phyloP scores from a whole-genome alignment of 2,797 vertebrate species.

The Crenichthys baileyi region DNA sequence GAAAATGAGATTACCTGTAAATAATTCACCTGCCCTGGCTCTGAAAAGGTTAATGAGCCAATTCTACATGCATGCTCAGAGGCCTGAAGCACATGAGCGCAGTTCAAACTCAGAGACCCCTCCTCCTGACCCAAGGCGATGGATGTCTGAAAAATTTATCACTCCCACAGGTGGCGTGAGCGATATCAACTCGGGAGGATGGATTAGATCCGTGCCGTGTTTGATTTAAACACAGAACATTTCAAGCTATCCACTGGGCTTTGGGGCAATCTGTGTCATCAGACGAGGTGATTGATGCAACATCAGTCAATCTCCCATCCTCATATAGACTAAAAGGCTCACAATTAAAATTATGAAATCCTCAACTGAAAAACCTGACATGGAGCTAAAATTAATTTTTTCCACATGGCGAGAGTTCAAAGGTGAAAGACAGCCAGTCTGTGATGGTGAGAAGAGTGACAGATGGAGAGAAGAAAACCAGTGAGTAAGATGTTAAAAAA shows the following conservation, averaged over 20 bases:
- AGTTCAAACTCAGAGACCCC: slow-evolving; percentile 18
- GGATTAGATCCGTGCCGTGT: slow-evolving; percentile 39
- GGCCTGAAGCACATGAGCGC: slow-evolving; percentile 9
- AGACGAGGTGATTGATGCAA: slow-evolving; percentile 6
- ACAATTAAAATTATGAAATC: slow-evolving; percentile 8
- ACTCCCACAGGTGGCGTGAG: slow-evolving; percentile 39
- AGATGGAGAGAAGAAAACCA: slow-evolving; percentile 15
- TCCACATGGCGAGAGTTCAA: slow-evolving; percentile 21
- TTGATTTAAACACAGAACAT: slow-evolving; percentile 24
- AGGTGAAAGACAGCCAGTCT: slow-evolving; percentile 5
- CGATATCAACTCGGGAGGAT: slow-evolving; percentile 29
- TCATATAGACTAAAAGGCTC: slow-evolving; percentile 10
- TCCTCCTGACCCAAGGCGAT: slow-evolving; percentile 29
- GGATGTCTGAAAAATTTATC: slow-evolving; percentile 46
- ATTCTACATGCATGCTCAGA: slow-evolving; percentile 51
- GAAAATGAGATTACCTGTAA: slow-evolving; percentile 53
- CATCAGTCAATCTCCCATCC: slow-evolving; percentile 10
- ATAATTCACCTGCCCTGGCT: slow-evolving; percentile 57
- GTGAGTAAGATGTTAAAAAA: neutral
- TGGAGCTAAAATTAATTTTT: slow-evolving; percentile 27
- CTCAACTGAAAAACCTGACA: slow-evolving; percentile 11
- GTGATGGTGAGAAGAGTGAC: slow-evolving; percentile 3
- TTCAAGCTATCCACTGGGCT: slow-evolving; percentile 8
- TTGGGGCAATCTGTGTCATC: neutral
- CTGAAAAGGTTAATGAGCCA: slow-evolving; percentile 73